Base-by-base conservation (phyloP, 1,140 invertebrate genomes). In the Lepidotrigona ventralis region DNA sequence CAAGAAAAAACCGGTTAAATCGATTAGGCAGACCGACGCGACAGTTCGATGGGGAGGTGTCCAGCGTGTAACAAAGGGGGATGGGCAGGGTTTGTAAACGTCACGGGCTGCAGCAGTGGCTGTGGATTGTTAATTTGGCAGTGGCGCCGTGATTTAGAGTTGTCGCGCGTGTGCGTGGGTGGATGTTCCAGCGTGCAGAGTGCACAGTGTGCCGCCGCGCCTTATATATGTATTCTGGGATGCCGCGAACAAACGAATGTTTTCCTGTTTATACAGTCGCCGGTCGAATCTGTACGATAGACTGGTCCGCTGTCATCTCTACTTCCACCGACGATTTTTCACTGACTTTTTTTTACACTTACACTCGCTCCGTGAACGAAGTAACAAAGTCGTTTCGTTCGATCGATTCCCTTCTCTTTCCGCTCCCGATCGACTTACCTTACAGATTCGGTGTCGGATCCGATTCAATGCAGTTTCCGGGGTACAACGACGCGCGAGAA, bases 231-330 rank as follows among this genome's bases (percentile, higher is more conserved):
- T 83, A 60, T 79, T 72, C 76, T 39, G 51, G 76, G 29, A 72
- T 23, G 68, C 81, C 85, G 83, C 79, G 88, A 89, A 88, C 86
- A 86, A 89, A 90, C 84, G 87, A 87, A 90, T 87, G 89, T 87
- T 90, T 89, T 90, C 89, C 89, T 87, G 89, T 89, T 90, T 85
- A 54, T 33, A 46, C 69, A n/a, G 6, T 26, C 33, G 2, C 29
- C 21, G 53, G 21, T 70, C 17, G 23, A 23, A 64, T 79, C 19
- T 23, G 73, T 19, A 17, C 58, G 68, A 79, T 26, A 29, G 54
- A 46, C 68, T 12, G 21, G 39, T 46, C 1, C 51, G 26, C n/a
- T 58, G 56, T 83, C 68, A 33, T 33, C 0, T 8, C 39, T 21
- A 29, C 9, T 23, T 12, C 26, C 19, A 21, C 64, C 54, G 51